phyloP scores from a whole-genome alignment of 2,888 invertebrate genomes.

The Ptycholaimellus sp. region DNA sequence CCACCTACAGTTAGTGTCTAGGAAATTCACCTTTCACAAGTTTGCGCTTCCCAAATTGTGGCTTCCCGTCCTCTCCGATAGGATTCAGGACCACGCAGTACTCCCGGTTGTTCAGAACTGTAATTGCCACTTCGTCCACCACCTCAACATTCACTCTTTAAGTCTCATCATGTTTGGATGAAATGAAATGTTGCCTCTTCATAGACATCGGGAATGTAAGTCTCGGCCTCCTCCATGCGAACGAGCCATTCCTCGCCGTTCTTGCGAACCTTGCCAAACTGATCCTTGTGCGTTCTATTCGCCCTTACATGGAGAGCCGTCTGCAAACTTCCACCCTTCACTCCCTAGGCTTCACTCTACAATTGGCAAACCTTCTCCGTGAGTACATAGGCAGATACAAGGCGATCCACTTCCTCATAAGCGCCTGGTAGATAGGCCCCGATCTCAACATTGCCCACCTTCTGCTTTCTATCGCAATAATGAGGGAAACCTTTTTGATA shows the following conservation, averaged over 20 bases:
- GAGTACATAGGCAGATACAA: constrained; percentile 31
- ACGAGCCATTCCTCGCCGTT: constrained; percentile 35
- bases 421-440: constrained; percentile 34
- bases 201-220: constrained; percentile 34
- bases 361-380: constrained; percentile 34
- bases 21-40: constrained; percentile 28
- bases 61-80: constrained; percentile 22
- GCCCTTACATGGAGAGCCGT: constrained; percentile 32
- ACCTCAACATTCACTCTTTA: neutral
- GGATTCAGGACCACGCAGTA: constrained; percentile 33
- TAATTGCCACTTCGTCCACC: constrained; percentile 27
- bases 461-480: too few species aligned
- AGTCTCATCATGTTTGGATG: neutral
- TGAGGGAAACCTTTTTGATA: constrained; percentile 22
- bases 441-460: constrained; percentile 3
- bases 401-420: constrained; percentile 32
- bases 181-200: too few species aligned
- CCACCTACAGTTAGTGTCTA: too few species aligned
- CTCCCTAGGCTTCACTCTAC: too few species aligned
- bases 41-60: constrained; percentile 31
- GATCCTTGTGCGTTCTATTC: constrained; percentile 30
- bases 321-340: too few species aligned
- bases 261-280: constrained; percentile 27
- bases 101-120: constrained; percentile 30
- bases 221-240: constrained; percentile 30